Evolutionary conservation across 2,888 invertebrate genomes (phyloP), one percentile per base, ranked within the genome.

Genomic region (Blera fallax): DNA sequence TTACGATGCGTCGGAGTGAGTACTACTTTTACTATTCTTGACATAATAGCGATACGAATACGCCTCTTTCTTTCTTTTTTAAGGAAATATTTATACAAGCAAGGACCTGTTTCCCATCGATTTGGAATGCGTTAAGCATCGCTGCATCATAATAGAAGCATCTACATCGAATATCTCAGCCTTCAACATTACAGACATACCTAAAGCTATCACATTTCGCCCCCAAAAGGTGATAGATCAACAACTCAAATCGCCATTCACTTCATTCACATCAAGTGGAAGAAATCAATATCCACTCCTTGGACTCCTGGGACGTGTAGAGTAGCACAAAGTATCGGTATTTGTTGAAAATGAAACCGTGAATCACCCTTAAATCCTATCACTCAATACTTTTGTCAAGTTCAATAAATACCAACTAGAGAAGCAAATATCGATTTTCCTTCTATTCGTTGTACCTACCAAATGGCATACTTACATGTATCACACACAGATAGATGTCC

Each of bases 401-500:
- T 37, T 24, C 27, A 62, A 43, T 27, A 40, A 60, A 34, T 10
- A 32, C 24, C 60, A 8, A 4, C n/a, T 21, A 37, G 1, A 37
- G 5, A 16, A 0, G 45, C 32, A 2, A 3, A 14, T 24, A 67
- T 67, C 72, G 58, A 70, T 52, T 24, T 27, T 16, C 32, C n/a
- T 16, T n/a, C 6, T 8, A 7, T 0, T 10, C 2, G 3, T 1
- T 8, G n/a, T 18, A 48, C 3, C 8, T 11, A 48, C 10, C 18
- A 48, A 10, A 16, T 21, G 34, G 1, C 1, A 77, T 88, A 91
- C 91, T 90, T 90, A 94, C 94, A 91, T 94, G 93, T 79, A 94
- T 87, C 16, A 94, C 89, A 93, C 92, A 89, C 91, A 92, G 87
- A 91, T 92, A 89, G 91, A 93, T 88, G 91, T 92, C 89, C 90